Base-by-base conservation (phyloP, 2,888 invertebrate species). In the Chrysopilus asiliformis region DNA sequence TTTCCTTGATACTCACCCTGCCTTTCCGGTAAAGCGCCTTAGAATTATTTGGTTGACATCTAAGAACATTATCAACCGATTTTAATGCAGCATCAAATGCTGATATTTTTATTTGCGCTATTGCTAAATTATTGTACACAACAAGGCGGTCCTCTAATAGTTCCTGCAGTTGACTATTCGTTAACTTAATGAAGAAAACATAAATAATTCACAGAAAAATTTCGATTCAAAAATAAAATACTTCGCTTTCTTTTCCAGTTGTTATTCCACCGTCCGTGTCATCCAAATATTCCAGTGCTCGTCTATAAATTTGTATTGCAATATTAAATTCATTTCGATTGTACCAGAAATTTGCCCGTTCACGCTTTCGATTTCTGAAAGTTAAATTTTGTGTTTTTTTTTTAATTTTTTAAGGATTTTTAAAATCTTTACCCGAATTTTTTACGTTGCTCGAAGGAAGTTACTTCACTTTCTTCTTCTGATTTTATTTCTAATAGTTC, bases 311-410 rank as follows among this genome's bases (percentile, higher is more conserved):
- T 52, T 86, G 85, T 38, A 93, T 80, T 2, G 91, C 87, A 15
- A 79, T 68, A 20, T 74, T 74, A 36, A 77, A 76, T 52, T 93
- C 91, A 16, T 77, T 76, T 32, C 91, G 74, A 15, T 74, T 71
- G 56, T 86, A 93, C 79, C 86, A 86, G 73, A 83, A 87, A 60
- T 93, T 93, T 5, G 93, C 94, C 37, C 86, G 72, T 50, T 83
- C 80, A 42, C 87, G 74, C 55, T 86, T 87, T 40, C 68, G 67
- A 49, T 77, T 75, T 10, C 82, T 80, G 49, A 37, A 13, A 3
- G 12, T 32, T 8, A 19, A 19, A 6, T 19, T 2, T 20, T 8
- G 24, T n/a, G 12, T 18, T 4, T 19, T 26, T 29, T 18, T 3
- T 33, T 9, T 41, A 31, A 27, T 19, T 22, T 2, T 36, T 9